A percentile compares a stretch with the other conserved stretches of the same genome.
Conservation (phyloP, 1,140 invertebrate species). For the Brachionus rubens region DNA sequence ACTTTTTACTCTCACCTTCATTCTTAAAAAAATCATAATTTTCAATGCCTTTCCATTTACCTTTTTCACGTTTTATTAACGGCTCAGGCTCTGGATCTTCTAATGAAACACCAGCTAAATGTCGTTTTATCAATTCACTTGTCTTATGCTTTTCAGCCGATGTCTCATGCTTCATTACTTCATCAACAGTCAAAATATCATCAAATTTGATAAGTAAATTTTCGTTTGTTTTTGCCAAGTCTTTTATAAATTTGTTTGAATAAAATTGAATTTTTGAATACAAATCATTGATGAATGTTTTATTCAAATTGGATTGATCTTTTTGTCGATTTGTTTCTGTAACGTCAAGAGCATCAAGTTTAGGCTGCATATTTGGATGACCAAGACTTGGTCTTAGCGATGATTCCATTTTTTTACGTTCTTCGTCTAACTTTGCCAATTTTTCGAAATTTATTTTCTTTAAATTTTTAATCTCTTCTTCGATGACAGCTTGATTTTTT, state of each 20-base stretch:
- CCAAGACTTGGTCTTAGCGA: background rate
- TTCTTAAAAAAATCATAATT: conserved; percentile 30
- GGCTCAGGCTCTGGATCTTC: conserved; percentile 39
- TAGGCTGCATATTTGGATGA: conserved; percentile 1
- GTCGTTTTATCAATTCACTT: conserved; percentile 9
- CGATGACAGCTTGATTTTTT: background rate
- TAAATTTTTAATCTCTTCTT: background rate
- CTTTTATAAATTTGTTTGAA: background rate
- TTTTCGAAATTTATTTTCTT: background rate
- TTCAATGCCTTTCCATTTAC: conserved; percentile 38
- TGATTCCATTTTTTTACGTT: conserved; percentile 14
- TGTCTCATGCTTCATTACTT: conserved; percentile 32
- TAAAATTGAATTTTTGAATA: background rate
- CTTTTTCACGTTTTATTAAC: conserved; percentile 18
- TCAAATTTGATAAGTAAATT: conserved; percentile 35
- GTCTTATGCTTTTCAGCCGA: conserved; percentile 26
- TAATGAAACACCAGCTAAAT: conserved; percentile 4
- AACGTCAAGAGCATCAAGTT: background rate
- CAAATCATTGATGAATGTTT: background rate
- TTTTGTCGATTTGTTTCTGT: background rate
- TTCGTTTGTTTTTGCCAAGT: conserved; percentile 24
- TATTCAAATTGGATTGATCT: background rate
- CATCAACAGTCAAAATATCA: conserved; percentile 41
- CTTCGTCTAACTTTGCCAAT: background rate
- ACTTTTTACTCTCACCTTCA: background rate